Percentiles rank a stretch among this genome's conserved stretches.
Evolutionary conservation across 2,797 vertebrate genomes (phyloP).

Genomic region (Phoeniculus purpureus): DNA sequence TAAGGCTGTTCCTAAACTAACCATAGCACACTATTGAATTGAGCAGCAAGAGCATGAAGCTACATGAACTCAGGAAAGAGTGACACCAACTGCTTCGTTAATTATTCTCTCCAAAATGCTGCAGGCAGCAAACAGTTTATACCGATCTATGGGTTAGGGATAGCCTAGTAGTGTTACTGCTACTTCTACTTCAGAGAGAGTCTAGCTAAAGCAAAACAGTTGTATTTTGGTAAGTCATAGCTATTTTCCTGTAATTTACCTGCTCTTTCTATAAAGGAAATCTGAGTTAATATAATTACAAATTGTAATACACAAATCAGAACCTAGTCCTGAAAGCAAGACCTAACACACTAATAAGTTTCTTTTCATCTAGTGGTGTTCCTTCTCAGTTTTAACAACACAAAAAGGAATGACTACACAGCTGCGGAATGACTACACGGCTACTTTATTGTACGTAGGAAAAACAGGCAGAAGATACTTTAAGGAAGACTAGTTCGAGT

Average conservation of each 20-base stretch:
- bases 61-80: background rate
- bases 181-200: conserved; percentile 3
- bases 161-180: conserved; percentile 6
- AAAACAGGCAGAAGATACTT: background rate
- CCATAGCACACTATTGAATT: background rate
- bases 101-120: conserved; percentile 1
- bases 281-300: conserved; percentile 18
- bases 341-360: conserved; percentile 23
- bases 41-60: background rate
- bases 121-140: background rate
- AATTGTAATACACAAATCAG: conserved; percentile 40
- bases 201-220: background rate
- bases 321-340: conserved; percentile 12
- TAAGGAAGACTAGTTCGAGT: conserved; percentile 25
- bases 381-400: conserved; percentile 64
- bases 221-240: background rate
- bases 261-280: background rate
- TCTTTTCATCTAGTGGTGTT: conserved; percentile 48
- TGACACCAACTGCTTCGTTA: background rate
- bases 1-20: background rate
- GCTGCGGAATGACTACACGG: background rate
- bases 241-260: conserved; percentile 17
- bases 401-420: conserved; percentile 40
- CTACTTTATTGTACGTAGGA: conserved; percentile 12
- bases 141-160: background rate